Percentiles rank a stretch among this genome's conserved stretches.
phyloP scores from a whole-genome alignment of 1,140 invertebrate species.

The Heliconius eleuchia region DNA sequence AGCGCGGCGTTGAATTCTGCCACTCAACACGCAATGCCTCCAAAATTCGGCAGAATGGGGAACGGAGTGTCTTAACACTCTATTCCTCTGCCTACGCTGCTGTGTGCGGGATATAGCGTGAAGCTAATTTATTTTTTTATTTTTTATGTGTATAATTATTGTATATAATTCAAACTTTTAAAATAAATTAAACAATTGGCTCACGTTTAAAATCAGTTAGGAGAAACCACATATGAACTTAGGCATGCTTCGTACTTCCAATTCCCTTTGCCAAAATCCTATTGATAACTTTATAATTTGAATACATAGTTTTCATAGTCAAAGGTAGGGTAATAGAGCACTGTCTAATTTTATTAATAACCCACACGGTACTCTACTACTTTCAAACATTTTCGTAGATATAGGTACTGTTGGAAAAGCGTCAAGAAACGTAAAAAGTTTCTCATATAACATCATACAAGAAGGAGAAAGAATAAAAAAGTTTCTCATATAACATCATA shows the following conservation, averaged over 20 bases:
- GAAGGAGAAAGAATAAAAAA: too few species aligned
- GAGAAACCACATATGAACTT: conserved; percentile 33
- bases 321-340: conserved; percentile 23
- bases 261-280: conserved; percentile 22
- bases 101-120: too few species aligned
- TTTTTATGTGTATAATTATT: too few species aligned
- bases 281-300: conserved; percentile 36
- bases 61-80: too few species aligned
- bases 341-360: conserved; percentile 37
- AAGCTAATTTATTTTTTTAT: too few species aligned
- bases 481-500: too few species aligned
- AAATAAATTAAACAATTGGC: conserved; percentile 29
- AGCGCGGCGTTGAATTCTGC: too few species aligned
- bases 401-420: neutral
- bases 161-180: neutral
- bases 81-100: too few species aligned
- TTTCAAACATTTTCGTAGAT: neutral
- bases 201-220: conserved; percentile 32
- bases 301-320: conserved; percentile 28
- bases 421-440: neutral
- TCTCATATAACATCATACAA: too few species aligned
- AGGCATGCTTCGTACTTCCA: conserved; percentile 25
- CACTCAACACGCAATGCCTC: too few species aligned
- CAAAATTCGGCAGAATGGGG: too few species aligned
- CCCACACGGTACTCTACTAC: neutral